Base-by-base conservation (phyloP, 2,113 vertebrate genomes). In the Urocolius indicus region DNA sequence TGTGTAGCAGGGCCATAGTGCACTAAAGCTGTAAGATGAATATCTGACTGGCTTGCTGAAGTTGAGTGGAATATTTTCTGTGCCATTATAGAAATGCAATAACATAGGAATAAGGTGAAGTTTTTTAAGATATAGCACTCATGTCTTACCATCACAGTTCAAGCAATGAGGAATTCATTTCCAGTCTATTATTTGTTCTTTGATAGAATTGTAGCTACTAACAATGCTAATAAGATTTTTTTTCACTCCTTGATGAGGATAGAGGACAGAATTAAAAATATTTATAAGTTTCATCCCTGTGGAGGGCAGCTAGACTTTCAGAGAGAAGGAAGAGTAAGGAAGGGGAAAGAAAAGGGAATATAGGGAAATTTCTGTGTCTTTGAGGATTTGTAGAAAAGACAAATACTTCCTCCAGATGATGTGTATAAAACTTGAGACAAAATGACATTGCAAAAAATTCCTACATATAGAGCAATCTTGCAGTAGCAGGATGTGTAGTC, bases 281-380 rank as follows among this genome's bases (percentile, higher is more conserved):
- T 55, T 51, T 85, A 55, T 11, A 29, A 55, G 11, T 27, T 66
- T 78, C 3, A 48, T 61, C 73, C 20, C 13, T 38, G 2, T 24
- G 13, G 32, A 67, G 14, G 10, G 5, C 9, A 75, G 23, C 4
- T 9, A 71, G 16, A 81, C 2, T 65, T 27, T 7, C 14, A 67
- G 26, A 67, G 15, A 65, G 16, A 52, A 52, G 36, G 22, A 77
- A 22, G 8, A 13, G 16, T 43, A 55, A 29, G 12, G 4, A 48
- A 68, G 1, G 9, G 12, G 41, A n/a, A 1, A 2, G 6, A 52
- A 72, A 19, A 11, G 2, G 4, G 5, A 59, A 46, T 52, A 22
- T 13, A 36, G 5, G 12, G 29, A 84, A 73, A 51, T 57, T 34
- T 57, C 27, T 62, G 8, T 61, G 23, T 1, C 57, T 66, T 1